phyloP scores from a whole-genome alignment of 2,888 invertebrate species.

The Plagiodera versicolora region DNA sequence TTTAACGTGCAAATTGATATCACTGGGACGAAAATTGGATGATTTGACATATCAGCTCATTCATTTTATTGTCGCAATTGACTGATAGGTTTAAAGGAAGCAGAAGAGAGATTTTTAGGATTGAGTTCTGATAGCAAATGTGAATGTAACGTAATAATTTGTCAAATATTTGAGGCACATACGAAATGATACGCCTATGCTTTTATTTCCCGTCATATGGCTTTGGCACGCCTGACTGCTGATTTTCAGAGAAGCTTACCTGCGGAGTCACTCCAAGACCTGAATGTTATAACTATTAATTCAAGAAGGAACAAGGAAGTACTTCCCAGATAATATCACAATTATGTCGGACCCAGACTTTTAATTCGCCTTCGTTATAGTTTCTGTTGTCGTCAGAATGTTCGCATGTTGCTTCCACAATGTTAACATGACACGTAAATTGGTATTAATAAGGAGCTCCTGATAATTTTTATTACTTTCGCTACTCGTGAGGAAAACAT shows the following conservation, averaged over 20 bases:
- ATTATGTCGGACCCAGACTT: conserved; percentile 26
- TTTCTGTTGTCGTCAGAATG: neutral
- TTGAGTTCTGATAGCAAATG: too few relatives aligned
- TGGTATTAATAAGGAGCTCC: too few relatives aligned
- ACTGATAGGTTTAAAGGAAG: too few relatives aligned
- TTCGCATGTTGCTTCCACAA: neutral
- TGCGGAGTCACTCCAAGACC: conserved; percentile 22
- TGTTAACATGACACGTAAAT: too few relatives aligned
- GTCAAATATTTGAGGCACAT: neutral
- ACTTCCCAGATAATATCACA: conserved; percentile 28
- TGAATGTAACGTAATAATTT: too few relatives aligned
- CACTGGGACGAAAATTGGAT: too few relatives aligned
- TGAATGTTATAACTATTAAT: conserved; percentile 31
- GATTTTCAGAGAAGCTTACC: conserved; percentile 22
- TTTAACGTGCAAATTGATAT: too few relatives aligned
- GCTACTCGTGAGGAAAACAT: too few relatives aligned
- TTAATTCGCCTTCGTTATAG: conserved; percentile 18
- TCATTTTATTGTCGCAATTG: too few relatives aligned
- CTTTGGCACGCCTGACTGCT: conserved; percentile 17
- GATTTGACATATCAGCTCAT: too few relatives aligned
- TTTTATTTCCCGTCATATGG: conserved; percentile 10
- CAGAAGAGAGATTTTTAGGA: too few relatives aligned
- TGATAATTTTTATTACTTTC: too few relatives aligned
- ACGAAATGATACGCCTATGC: conserved; percentile 7
- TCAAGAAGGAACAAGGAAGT: conserved; percentile 24